Conservation (phyloP, 1,140 invertebrate genomes). For the Hylyphantes graminicola region DNA sequence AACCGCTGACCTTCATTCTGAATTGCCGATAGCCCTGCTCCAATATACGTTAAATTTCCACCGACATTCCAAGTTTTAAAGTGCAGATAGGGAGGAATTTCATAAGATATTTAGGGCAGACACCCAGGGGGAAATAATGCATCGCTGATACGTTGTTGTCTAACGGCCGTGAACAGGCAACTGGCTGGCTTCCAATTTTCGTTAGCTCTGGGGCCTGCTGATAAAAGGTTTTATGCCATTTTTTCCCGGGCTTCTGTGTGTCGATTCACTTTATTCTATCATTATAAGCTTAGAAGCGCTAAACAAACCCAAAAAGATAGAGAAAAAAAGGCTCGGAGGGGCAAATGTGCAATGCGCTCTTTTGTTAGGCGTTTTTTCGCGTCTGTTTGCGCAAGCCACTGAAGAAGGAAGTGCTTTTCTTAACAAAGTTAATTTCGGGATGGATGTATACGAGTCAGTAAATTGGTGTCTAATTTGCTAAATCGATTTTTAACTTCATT, state of each 20-base stretch:
- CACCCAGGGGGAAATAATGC: slow-evolving; percentile 10
- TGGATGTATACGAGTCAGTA: too few relatives aligned
- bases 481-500: too few relatives aligned
- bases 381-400: too few relatives aligned
- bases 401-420: too few relatives aligned
- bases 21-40: too few relatives aligned
- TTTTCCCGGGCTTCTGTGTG: slow-evolving; percentile 19
- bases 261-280: slow-evolving; percentile 43
- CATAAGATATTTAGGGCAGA: slow-evolving; percentile 21
- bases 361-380: too few relatives aligned
- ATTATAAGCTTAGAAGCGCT: slow-evolving; percentile 40
- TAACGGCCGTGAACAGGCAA: slow-evolving; percentile 40
- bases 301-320: slow-evolving; percentile 30
- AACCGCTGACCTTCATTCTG: too few relatives aligned
- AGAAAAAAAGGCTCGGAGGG: slow-evolving; percentile 2
- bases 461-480: too few relatives aligned
- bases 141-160: slow-evolving; percentile 38
- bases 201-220: slow-evolving; percentile 38
- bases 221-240: slow-evolving; percentile 50
- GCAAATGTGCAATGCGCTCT: not conserved
- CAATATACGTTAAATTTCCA: too few relatives aligned
- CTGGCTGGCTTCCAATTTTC: slow-evolving; percentile 52
- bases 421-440: too few relatives aligned
- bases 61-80: too few relatives aligned
- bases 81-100: not conserved